These are phyloP conservation scores for Loris lydekkerianus DNA, from an alignment of 2,797 vertebrate species.

Conservation along the genomic window DNA sequence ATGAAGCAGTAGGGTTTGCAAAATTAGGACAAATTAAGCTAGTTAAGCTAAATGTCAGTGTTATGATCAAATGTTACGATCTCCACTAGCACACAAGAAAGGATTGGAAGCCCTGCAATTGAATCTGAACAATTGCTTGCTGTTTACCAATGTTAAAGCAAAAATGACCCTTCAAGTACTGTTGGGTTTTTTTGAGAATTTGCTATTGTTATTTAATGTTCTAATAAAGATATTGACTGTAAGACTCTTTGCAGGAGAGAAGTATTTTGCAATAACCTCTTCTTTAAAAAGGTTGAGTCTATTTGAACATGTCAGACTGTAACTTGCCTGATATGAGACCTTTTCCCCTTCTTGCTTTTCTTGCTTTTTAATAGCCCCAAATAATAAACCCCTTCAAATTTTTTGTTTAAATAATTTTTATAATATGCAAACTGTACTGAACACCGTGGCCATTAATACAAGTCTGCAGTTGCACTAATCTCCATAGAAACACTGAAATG, in stretches of 20 bases:
- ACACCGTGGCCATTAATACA: slow-evolving; percentile 51
- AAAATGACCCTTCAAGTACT: neutral
- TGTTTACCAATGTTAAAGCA: slow-evolving; percentile 52
- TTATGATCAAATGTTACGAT: slow-evolving; percentile 26
- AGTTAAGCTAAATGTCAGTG: slow-evolving; percentile 54
- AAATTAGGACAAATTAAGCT: slow-evolving; percentile 59
- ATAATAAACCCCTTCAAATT: slow-evolving; percentile 56
- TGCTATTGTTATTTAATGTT: slow-evolving; percentile 50
- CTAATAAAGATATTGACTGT: slow-evolving; percentile 59
- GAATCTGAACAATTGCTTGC: slow-evolving; percentile 36
- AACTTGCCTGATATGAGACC: slow-evolving; percentile 35
- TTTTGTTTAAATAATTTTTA: slow-evolving; percentile 71
- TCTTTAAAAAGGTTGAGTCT: slow-evolving; percentile 56
- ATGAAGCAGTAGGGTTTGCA: slow-evolving; percentile 46
- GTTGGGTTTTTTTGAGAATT: slow-evolving; percentile 3
- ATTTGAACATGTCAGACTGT: slow-evolving; percentile 17
- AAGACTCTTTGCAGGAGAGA: slow-evolving; percentile 15
- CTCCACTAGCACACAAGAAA: neutral
- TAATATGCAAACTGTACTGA: slow-evolving; percentile 60
- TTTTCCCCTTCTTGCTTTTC: neutral
- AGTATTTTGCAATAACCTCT: slow-evolving; percentile 66
- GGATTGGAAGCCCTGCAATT: neutral
- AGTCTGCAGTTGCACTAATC: slow-evolving; percentile 7
- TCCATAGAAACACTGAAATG: slow-evolving; percentile 55
- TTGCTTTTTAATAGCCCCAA: slow-evolving; percentile 58